A percentile compares a stretch with the other conserved stretches of the same genome.
Conservation (phyloP, 2,888 invertebrate species). For the Chloroclystis v-ata region DNA sequence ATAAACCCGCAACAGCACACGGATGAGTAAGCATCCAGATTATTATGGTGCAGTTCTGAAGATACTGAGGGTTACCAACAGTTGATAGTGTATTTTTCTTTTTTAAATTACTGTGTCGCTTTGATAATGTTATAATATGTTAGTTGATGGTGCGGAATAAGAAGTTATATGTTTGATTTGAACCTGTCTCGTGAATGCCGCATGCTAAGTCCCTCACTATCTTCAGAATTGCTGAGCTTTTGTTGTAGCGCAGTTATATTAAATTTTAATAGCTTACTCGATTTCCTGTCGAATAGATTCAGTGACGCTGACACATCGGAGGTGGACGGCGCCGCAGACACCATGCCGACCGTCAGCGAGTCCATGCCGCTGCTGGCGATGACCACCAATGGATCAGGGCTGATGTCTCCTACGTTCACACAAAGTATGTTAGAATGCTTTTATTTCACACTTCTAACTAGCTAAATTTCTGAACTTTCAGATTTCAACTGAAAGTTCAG, state of each 20-base stretch:
- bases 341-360: slow-evolving; percentile 66
- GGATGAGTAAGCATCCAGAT: slow-evolving; percentile 54
- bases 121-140: too few species aligned
- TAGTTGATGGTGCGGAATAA: too few species aligned
- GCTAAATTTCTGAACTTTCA: too few species aligned
- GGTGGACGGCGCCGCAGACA: slow-evolving; percentile 64
- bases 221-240: slow-evolving; percentile 11
- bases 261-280: slow-evolving; percentile 38
- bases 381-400: slow-evolving; percentile 60
- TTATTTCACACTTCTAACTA: too few species aligned
- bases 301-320: slow-evolving; percentile 71
- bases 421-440: slow-evolving; percentile 11
- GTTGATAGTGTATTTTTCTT: too few species aligned
- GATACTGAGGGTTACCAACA: neutral
- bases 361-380: slow-evolving; percentile 63
- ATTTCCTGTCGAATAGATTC: slow-evolving; percentile 49
- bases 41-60: slow-evolving; percentile 18
- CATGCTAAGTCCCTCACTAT: slow-evolving; percentile 12
- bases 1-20: slow-evolving; percentile 53
- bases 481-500: too few species aligned
- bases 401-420: slow-evolving; percentile 53
- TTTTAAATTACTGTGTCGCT: too few species aligned
- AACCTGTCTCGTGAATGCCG: slow-evolving; percentile 3
- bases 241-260: slow-evolving; percentile 22
- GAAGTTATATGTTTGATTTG: too few species aligned